A percentile compares a stretch with the other conserved stretches of the same genome.
Conservation (phyloP, 2,797 vertebrate species). For the Champsocephalus gunnari region DNA sequence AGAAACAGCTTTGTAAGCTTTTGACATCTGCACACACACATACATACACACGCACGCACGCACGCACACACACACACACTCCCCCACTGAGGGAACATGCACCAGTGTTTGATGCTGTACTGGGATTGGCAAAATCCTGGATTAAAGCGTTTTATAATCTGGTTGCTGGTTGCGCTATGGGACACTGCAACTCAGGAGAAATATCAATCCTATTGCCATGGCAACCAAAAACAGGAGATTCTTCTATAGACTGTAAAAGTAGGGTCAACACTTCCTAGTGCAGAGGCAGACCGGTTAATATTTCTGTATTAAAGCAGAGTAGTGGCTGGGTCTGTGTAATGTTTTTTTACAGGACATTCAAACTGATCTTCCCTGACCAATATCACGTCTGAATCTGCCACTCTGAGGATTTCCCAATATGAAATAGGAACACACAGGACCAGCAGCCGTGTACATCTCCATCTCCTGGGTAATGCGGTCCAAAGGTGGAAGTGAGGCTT, state of each 20-base stretch:
- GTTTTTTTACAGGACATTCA: too few relatives aligned
- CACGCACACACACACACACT: background rate
- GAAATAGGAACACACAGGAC: too few relatives aligned
- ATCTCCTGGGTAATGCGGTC: background rate
- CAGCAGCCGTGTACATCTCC: background rate
- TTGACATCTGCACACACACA: background rate
- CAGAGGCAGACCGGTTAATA: constrained; percentile 8
- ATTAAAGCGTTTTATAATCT: constrained; percentile 79
- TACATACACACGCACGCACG: background rate
- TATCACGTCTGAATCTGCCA: background rate
- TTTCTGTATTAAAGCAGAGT: background rate
- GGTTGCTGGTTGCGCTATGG: constrained; percentile 64
- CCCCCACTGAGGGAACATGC: constrained; percentile 24
- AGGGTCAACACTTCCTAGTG: background rate
- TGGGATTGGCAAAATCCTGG: constrained; percentile 79
- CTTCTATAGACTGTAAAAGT: constrained; percentile 12
- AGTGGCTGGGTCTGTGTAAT: too few relatives aligned
- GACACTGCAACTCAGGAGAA: constrained; percentile 51
- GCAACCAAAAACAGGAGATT: constrained; percentile 50
- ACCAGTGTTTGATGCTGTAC: constrained; percentile 56
- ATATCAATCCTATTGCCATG: constrained; percentile 51
- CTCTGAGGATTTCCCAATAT: background rate
- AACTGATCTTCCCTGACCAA: too few relatives aligned
- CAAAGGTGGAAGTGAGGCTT: constrained; percentile 32
- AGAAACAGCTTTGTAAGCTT: background rate